Percentiles rank a stretch among this genome's conserved stretches.
Conservation (phyloP, 2,113 vertebrate species). For the Myotis davidii region DNA sequence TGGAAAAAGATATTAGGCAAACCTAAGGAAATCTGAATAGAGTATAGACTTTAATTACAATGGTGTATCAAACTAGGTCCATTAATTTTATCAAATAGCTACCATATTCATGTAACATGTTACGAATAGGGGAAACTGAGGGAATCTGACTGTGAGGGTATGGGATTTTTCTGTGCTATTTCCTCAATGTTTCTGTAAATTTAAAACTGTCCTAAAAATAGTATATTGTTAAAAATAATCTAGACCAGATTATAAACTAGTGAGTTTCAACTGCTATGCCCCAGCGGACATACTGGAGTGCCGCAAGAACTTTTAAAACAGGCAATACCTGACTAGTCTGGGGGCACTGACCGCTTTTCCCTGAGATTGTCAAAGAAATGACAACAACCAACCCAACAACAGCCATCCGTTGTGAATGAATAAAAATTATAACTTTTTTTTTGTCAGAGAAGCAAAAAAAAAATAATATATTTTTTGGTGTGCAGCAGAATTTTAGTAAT, state of each 20-base stretch:
- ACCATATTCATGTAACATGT: not conserved
- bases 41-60: not conserved
- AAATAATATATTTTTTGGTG: not conserved
- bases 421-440: not conserved
- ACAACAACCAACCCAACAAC: no score
- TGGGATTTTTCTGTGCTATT: not conserved
- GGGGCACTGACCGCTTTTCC: no score
- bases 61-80: not conserved
- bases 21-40: not conserved
- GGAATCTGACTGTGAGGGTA: not conserved
- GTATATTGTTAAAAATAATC: not conserved
- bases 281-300: no score
- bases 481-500: not conserved
- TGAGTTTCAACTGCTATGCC: no score
- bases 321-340: no score
- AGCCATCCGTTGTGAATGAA: no score
- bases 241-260: not conserved
- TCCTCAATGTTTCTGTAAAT: not conserved
- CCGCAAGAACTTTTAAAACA: no score
- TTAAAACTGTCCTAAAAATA: not conserved
- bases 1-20: not conserved
- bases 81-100: not conserved
- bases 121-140: not conserved
- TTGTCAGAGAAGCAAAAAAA: not conserved
- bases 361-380: no score